Conservation (phyloP, 2,888 invertebrate genomes). For the Agrotis clavis region DNA sequence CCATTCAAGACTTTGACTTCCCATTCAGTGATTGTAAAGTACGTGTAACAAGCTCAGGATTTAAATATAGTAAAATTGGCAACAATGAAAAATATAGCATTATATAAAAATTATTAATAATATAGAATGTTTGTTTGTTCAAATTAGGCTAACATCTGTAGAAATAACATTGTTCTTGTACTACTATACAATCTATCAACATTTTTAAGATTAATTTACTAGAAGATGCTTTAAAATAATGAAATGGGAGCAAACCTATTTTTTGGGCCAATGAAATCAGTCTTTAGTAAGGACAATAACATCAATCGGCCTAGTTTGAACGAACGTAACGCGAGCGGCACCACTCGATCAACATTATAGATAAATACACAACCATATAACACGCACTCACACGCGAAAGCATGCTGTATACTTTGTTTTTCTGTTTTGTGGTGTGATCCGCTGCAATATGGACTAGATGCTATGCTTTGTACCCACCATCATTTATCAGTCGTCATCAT, state of each 20-base stretch:
- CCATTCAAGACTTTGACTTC: constrained; percentile 36
- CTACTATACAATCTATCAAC: constrained; percentile 18
- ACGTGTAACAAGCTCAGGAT: constrained; percentile 70
- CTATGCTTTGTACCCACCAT: constrained; percentile 30
- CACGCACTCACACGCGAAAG: constrained; percentile 58
- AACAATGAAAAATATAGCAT: constrained; percentile 84
- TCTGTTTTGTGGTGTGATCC: constrained; percentile 56
- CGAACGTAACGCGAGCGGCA: constrained; percentile 35
- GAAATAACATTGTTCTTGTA: constrained; percentile 46
- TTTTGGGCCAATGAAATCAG: constrained; percentile 46
- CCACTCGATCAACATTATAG: constrained; percentile 47
- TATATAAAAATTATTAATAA: constrained; percentile 69
- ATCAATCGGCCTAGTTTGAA: constrained; percentile 57
- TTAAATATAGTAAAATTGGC: constrained; percentile 82
- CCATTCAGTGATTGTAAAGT: constrained; percentile 50
- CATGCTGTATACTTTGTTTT: constrained; percentile 53
- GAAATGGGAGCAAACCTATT: constrained; percentile 12
- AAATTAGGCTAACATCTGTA: constrained; percentile 62
- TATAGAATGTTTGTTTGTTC: constrained; percentile 56
- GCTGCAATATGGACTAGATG: constrained; percentile 11
- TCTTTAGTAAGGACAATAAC: constrained; percentile 31
- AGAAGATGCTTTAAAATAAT: constrained; percentile 20
- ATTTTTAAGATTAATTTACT: constrained; percentile 31
- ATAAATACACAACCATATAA: constrained; percentile 63
- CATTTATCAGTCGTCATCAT: neutral